phyloP scores from a whole-genome alignment of 2,888 invertebrate genomes.

The Sycophila texana region DNA sequence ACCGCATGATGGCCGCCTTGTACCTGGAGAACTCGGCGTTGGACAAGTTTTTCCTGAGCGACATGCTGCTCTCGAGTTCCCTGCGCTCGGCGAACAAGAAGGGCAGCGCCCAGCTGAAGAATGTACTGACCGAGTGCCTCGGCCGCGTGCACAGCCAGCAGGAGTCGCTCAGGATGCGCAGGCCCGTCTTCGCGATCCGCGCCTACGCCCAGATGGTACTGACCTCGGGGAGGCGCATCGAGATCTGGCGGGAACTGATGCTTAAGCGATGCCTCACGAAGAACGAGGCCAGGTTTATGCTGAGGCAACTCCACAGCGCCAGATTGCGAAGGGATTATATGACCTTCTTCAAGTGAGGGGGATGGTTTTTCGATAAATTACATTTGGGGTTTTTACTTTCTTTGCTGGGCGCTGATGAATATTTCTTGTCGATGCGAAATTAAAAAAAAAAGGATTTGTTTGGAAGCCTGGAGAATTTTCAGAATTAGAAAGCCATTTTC shows the following conservation, averaged over 20 bases:
- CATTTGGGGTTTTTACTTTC: not conserved
- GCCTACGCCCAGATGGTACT: slow-evolving; percentile 70
- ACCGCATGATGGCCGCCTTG: slow-evolving; percentile 71
- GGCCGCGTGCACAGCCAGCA: slow-evolving; percentile 72
- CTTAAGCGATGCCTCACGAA: slow-evolving; percentile 68
- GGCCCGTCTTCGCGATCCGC: slow-evolving; percentile 76
- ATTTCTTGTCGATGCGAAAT: not conserved
- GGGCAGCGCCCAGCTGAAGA: slow-evolving; percentile 68
- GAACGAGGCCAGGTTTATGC: slow-evolving; percentile 72
- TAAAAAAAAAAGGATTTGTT: too few species aligned
- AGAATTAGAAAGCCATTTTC: not conserved
- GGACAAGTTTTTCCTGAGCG: slow-evolving; percentile 75
- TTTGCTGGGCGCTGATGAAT: not conserved
- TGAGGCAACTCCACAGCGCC: slow-evolving; percentile 68
- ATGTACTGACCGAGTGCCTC: slow-evolving; percentile 67
- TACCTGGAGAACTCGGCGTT: slow-evolving; percentile 74
- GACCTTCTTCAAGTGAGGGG: slow-evolving; percentile 63
- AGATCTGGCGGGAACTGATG: slow-evolving; percentile 68
- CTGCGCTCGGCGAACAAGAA: slow-evolving; percentile 71
- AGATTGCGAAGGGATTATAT: slow-evolving; percentile 65
- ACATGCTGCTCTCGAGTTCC: slow-evolving; percentile 67
- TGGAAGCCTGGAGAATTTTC: not conserved
- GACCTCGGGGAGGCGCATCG: slow-evolving; percentile 66
- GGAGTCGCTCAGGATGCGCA: slow-evolving; percentile 74
- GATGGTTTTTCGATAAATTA: not conserved